Conservation (phyloP, 2,113 vertebrate genomes). For the Pelmatolapia mariae region DNA sequence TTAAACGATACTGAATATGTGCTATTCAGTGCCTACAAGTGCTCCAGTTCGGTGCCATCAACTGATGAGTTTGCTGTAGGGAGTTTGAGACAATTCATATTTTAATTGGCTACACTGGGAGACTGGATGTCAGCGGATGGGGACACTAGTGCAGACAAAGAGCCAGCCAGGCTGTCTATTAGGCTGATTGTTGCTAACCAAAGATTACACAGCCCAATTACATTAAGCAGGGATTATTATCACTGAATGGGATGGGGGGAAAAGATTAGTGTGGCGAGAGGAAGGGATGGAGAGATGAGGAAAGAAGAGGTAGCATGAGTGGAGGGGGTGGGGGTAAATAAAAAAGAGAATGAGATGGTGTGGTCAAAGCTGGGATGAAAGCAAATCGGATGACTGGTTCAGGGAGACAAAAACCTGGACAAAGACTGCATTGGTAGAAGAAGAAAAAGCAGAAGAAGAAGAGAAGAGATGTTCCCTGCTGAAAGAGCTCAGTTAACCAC, state of each 20-base stretch:
- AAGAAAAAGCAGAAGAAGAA: neutral
- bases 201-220: slow-evolving; percentile 51
- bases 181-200: slow-evolving; percentile 29
- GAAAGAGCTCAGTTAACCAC: slow-evolving; percentile 53
- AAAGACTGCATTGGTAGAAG: neutral
- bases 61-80: neutral
- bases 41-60: neutral
- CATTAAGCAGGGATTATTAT: slow-evolving; percentile 53
- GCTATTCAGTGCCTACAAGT: neutral
- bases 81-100: neutral
- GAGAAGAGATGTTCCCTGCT: slow-evolving; percentile 8
- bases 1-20: neutral
- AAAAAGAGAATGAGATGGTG: neutral
- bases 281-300: neutral
- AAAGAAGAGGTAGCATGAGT: neutral
- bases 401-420: neutral
- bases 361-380: neutral
- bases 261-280: slow-evolving; percentile 5
- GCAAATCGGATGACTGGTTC: neutral
- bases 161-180: slow-evolving; percentile 32
- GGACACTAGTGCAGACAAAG: slow-evolving; percentile 14
- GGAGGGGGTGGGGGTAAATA: neutral
- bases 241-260: slow-evolving; percentile 8
- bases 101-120: slow-evolving; percentile 28
- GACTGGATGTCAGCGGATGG: neutral